Evolutionary conservation across 2,113 vertebrate genomes (phyloP).

Genomic region (Colossoma macropomum): DNA sequence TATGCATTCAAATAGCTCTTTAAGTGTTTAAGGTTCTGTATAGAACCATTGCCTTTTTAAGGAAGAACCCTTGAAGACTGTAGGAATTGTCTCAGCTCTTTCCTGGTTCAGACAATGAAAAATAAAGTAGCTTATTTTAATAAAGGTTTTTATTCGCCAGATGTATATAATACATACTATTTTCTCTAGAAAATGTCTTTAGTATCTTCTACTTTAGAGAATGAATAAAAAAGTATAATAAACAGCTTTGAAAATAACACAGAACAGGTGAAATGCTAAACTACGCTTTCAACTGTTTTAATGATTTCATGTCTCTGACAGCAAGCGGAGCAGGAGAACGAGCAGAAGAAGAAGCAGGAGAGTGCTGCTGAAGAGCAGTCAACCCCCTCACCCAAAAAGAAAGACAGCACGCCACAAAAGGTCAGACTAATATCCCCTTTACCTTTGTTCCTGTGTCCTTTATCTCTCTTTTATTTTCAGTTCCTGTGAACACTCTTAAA

Average conservation of each 20-base stretch:
- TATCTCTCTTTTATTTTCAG: no score
- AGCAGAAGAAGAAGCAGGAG: constrained; percentile 87
- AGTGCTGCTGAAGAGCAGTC: constrained; percentile 67
- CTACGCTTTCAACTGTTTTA: background rate
- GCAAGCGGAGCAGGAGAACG: constrained; percentile 88
- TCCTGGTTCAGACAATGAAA: background rate
- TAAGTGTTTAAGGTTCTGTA: no score
- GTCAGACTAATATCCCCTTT: constrained; percentile 51
- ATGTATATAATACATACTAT: no score
- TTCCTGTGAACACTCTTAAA: background rate
- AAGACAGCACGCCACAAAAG: constrained; percentile 64
- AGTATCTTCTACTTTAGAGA: no score
- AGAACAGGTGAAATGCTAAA: background rate
- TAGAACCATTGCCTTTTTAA: no score
- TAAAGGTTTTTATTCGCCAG: background rate
- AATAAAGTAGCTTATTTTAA: background rate
- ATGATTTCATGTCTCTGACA: constrained; percentile 61
- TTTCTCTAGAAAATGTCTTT: no score
- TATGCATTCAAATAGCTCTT: no score
- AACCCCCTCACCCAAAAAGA: constrained; percentile 49
- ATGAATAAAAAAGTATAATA: background rate
- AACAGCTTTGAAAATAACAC: background rate
- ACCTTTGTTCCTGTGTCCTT: no score
- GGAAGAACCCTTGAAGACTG: background rate
- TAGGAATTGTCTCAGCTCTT: background rate